Conservation (phyloP, 2,797 vertebrate species). For the Peromyscus melanophrys region DNA sequence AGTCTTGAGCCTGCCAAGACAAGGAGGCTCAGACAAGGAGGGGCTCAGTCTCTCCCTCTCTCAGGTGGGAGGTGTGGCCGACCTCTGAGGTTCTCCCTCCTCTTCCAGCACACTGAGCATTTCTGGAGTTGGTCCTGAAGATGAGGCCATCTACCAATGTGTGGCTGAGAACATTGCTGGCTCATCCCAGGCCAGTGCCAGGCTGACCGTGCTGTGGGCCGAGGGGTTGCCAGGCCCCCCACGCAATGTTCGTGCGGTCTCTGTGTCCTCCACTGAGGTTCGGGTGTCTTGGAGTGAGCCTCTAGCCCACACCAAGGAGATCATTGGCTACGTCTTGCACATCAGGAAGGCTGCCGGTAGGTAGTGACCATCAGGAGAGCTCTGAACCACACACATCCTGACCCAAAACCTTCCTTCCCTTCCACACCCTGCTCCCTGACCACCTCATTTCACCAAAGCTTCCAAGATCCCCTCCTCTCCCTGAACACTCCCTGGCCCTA, state of each 20-base stretch:
- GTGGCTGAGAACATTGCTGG: conserved; percentile 98
- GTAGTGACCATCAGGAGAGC: background rate
- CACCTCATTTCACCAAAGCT: background rate
- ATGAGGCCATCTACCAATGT: conserved; percentile 99
- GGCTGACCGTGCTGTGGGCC: conserved; percentile 97
- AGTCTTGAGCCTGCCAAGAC: background rate
- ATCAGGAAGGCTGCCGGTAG: conserved; percentile 95
- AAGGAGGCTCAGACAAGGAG: background rate
- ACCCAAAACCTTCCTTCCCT: background rate
- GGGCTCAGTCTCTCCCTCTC: background rate
- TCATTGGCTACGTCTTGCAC: conserved; percentile 98
- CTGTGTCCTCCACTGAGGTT: conserved; percentile 95
- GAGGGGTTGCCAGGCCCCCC: conserved; percentile 96
- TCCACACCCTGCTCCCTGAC: background rate
- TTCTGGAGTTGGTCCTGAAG: conserved; percentile 95
- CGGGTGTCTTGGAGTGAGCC: conserved; percentile 97
- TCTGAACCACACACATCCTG: background rate
- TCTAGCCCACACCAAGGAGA: conserved; percentile 95
- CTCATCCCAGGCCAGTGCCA: conserved; percentile 97
- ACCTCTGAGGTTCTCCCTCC: background rate
- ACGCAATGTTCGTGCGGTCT: conserved; percentile 91
- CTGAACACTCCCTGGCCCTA: background rate
- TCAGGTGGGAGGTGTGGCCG: background rate
- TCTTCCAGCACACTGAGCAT: conserved; percentile 95
- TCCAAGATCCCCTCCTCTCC: conserved; percentile 14